Conservation (phyloP, 2,888 invertebrate species). For the Sisyra terminalis region DNA sequence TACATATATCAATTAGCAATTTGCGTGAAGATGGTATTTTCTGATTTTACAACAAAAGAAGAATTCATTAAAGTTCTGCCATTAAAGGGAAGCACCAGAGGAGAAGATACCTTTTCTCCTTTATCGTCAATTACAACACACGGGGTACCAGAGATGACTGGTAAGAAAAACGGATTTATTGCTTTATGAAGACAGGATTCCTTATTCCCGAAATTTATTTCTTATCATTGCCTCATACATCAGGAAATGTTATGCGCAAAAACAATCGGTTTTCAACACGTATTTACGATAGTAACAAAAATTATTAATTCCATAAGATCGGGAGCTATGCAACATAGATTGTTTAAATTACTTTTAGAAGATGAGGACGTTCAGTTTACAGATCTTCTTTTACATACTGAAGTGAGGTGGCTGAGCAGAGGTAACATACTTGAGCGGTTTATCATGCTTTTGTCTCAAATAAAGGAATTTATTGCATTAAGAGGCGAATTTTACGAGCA, state of each 20-base stretch:
- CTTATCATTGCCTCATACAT: conserved; percentile 16
- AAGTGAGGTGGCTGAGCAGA: conserved; percentile 12
- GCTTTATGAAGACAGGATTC: conserved; percentile 14
- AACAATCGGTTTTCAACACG: conserved; percentile 9
- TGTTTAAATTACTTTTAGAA: conserved; percentile 12
- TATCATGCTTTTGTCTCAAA: conserved; percentile 11
- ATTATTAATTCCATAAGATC: conserved; percentile 13
- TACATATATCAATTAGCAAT: conserved; percentile 12
- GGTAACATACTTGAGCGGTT: conserved; percentile 10
- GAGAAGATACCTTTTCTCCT: background rate
- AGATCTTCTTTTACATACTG: conserved; percentile 9
- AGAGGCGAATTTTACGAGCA: conserved; percentile 4
- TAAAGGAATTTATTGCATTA: conserved; percentile 9
- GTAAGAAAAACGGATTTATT: conserved; percentile 15
- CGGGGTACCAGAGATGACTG: conserved; percentile 15
- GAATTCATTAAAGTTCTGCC: conserved; percentile 12
- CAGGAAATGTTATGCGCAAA: conserved; percentile 13
- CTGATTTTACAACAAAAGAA: too few relatives aligned
- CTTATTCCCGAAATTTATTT: conserved; percentile 14
- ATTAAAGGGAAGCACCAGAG: conserved; percentile 9
- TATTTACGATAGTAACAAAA: conserved; percentile 12
- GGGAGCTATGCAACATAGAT: conserved; percentile 11
- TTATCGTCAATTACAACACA: conserved; percentile 13
- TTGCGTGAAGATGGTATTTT: conserved; percentile 12
- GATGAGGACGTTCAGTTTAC: conserved; percentile 11